Conservation (phyloP, 2,113 vertebrate species). For the Neolamprologus caudopunctatus region DNA sequence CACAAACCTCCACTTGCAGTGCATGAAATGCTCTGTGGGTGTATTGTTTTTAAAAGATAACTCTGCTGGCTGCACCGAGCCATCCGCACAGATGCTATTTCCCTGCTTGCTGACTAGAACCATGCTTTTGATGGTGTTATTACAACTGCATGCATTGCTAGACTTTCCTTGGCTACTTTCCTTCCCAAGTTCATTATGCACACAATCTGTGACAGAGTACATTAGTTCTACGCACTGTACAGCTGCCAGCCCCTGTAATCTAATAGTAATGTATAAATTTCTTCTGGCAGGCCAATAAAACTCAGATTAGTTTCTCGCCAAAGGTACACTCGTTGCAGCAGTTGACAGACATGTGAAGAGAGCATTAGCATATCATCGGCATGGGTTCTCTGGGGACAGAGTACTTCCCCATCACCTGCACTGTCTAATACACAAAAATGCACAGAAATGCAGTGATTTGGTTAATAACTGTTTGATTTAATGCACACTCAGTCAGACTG, state of each 20-base stretch:
- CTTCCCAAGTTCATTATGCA: constrained; percentile 65
- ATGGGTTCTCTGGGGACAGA: constrained; percentile 26
- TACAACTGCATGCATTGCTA: constrained; percentile 19
- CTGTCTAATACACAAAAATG: neutral
- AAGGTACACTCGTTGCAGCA: constrained; percentile 50
- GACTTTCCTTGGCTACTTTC: constrained; percentile 47
- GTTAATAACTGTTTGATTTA: constrained; percentile 36
- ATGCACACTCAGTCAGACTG: neutral
- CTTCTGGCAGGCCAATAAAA: constrained; percentile 72
- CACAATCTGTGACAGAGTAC: constrained; percentile 68
- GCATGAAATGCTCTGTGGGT: neutral
- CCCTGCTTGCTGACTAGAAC: constrained; percentile 12
- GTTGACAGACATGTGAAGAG: constrained; percentile 56
- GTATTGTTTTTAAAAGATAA: constrained; percentile 15
- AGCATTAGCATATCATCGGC: constrained; percentile 63
- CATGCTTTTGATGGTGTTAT: neutral
- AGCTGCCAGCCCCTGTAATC: constrained; percentile 63
- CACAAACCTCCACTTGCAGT: neutral
- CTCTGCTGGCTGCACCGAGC: neutral
- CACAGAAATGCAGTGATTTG: constrained; percentile 29
- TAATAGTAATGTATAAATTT: constrained; percentile 68
- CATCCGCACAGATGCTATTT: neutral
- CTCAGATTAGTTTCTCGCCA: constrained; percentile 64
- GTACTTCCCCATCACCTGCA: constrained; percentile 1
- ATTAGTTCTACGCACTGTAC: constrained; percentile 66